Evolutionary conservation across 2,113 vertebrate genomes (phyloP).

Genomic region (Athene cunicularia): DNA sequence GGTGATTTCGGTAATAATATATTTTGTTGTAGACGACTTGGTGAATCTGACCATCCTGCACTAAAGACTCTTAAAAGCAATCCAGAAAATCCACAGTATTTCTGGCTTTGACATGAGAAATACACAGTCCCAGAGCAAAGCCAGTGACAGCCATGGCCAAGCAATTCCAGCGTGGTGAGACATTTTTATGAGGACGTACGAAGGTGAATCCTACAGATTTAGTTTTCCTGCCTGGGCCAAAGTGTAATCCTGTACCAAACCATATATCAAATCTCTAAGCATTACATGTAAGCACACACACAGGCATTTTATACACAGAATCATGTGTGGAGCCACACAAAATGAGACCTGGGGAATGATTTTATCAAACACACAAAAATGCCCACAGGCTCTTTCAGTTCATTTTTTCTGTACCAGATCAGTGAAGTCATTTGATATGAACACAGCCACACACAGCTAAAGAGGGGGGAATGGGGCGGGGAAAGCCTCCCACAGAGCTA

Average conservation of each 20-base stretch:
- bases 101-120: neutral
- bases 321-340: neutral
- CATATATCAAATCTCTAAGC: neutral
- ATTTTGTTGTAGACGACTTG: neutral
- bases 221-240: neutral
- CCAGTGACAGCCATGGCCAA: too few species aligned
- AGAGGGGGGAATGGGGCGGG: neutral
- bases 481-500: neutral
- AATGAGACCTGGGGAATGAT: neutral
- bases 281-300: neutral
- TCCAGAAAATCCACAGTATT: neutral
- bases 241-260: neutral
- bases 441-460: neutral
- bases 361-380: neutral
- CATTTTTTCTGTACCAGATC: rapidly evolving
- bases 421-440: rapidly evolving
- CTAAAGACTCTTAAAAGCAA: neutral
- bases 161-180: neutral
- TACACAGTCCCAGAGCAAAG: rapidly evolving
- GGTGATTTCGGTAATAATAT: neutral
- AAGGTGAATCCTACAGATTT: neutral
- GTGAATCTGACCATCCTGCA: neutral
- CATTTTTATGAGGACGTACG: rapidly evolving
- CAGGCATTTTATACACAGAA: neutral
- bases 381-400: rapidly evolving